phyloP scores from a whole-genome alignment of 2,797 vertebrate genomes.

The Epinephelus malabaricus region DNA sequence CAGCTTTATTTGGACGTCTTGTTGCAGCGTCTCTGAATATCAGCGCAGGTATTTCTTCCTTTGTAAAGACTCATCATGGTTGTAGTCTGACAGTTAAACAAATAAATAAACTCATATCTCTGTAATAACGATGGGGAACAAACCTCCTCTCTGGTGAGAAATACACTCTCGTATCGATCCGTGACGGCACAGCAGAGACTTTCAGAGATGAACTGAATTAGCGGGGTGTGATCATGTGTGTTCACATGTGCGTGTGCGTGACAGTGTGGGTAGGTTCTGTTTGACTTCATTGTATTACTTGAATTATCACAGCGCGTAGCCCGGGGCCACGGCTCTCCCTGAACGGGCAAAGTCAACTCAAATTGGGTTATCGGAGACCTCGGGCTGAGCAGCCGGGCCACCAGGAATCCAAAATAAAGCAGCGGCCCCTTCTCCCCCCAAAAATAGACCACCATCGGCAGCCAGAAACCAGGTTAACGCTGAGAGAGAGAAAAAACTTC shows the following conservation, averaged over 20 bases:
- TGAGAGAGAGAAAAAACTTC: conserved; percentile 51
- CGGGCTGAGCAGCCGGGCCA: conserved; percentile 80
- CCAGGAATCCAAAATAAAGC: conserved; percentile 85
- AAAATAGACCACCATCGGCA: conserved; percentile 77
- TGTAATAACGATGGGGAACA: not conserved
- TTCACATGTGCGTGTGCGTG: not conserved
- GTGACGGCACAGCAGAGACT: conserved; percentile 6
- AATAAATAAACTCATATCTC: not conserved
- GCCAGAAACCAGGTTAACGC: conserved; percentile 79
- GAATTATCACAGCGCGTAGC: conserved; percentile 77
- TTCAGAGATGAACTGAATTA: conserved; percentile 26
- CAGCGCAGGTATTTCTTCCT: not conserved
- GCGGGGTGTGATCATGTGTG: conserved; percentile 42
- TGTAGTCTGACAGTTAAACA: not conserved
- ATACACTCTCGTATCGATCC: conserved; percentile 21
- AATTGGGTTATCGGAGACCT: conserved; percentile 86
- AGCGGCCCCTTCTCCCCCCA: conserved; percentile 73
- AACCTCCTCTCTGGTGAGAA: not conserved
- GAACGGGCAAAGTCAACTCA: conserved; percentile 86
- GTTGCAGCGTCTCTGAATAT: no score
- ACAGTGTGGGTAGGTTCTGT: conserved; percentile 31
- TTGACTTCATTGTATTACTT: conserved; percentile 81
- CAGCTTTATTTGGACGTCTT: no score
- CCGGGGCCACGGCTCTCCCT: conserved; percentile 77
- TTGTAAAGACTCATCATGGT: not conserved